A percentile compares a stretch with the other conserved stretches of the same genome.
These are phyloP conservation scores for Montipora capitata DNA, from an alignment of 92 coral and sea anemone genomes.

Conservation along the genomic window DNA sequence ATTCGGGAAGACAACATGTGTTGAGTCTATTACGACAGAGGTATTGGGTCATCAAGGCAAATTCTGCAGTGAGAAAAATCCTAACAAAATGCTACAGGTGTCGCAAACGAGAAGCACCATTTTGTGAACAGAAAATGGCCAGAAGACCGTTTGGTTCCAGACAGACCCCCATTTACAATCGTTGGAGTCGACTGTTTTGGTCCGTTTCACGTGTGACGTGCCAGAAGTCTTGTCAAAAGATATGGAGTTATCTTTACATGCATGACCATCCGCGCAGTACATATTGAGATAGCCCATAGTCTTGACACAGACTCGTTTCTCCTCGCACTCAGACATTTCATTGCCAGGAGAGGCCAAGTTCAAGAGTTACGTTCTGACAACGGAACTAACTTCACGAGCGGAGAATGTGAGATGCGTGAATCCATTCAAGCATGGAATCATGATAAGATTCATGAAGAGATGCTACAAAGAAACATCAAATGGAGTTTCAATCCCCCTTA, in stretches of 20 bases:
- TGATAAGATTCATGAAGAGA: neutral
- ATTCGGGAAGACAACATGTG: too few relatives aligned
- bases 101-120: too few relatives aligned
- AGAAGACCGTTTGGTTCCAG: neutral
- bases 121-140: neutral
- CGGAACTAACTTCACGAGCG: constrained; percentile 5
- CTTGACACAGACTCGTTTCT: neutral
- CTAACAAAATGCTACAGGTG: too few relatives aligned
- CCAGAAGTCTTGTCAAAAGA: neutral
- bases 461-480: neutral
- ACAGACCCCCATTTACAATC: neutral
- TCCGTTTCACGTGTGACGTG: neutral
- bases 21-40: too few relatives aligned
- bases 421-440: neutral
- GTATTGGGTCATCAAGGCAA: too few relatives aligned
- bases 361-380: neutral
- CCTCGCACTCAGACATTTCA: neutral
- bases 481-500: neutral
- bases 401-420: neutral
- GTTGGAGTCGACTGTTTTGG: neutral
- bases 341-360: neutral
- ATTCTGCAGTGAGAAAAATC: too few relatives aligned
- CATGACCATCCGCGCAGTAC: neutral
- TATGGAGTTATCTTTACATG: neutral
- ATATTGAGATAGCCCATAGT: neutral